Evolutionary conservation across 2,113 vertebrate species (phyloP).

Genomic region (Antennarius striatus): DNA sequence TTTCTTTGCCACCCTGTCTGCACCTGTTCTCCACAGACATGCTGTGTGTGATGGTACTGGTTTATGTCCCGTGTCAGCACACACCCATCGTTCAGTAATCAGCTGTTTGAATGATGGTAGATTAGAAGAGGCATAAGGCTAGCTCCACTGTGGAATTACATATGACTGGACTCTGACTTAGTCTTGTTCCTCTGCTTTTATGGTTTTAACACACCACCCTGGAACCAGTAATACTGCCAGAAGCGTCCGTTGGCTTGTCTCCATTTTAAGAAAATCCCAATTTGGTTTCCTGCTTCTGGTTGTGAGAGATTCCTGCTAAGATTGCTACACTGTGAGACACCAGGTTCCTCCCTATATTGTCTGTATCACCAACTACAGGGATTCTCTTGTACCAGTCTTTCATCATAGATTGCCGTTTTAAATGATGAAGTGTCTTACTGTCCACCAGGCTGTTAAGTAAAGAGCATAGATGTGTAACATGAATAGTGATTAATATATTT

Average conservation of each 20-base stretch:
- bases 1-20: background rate
- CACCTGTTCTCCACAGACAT: background rate
- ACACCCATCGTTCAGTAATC: background rate
- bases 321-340: too few species aligned
- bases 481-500: background rate
- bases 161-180: constrained; percentile 23
- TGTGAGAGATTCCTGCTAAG: too few species aligned
- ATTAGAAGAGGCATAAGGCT: too few species aligned
- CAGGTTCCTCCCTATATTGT: too few species aligned
- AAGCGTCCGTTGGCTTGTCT: constrained; percentile 35
- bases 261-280: constrained; percentile 7
- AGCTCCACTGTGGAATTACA: too few species aligned
- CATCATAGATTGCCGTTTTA: background rate
- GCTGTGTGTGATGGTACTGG: background rate
- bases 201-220: constrained; percentile 40
- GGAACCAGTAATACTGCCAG: constrained; percentile 38
- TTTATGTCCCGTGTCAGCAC: background rate
- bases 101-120: too few species aligned
- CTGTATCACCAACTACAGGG: too few species aligned
- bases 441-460: background rate
- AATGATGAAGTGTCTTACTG: background rate
- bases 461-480: background rate
- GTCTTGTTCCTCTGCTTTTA: constrained; percentile 13
- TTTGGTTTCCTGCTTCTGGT: background rate
- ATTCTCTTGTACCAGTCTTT: too few species aligned